These are phyloP conservation scores for Acropora tenuis DNA, from an alignment of 64 coral and sea anemone genomes.

Conservation along the genomic window DNA sequence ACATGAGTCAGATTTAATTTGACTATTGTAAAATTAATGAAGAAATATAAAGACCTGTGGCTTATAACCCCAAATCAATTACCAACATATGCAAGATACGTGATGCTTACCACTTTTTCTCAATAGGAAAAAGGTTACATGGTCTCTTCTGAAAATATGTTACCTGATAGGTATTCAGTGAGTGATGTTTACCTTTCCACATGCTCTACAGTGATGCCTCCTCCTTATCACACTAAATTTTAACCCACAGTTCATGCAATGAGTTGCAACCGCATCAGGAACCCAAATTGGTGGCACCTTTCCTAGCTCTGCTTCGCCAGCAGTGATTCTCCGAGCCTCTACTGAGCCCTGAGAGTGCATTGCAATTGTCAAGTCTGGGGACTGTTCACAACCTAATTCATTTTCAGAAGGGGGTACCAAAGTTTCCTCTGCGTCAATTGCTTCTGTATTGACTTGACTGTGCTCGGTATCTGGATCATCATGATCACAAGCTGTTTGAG, in stretches of 20 bases:
- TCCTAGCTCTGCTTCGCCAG: conserved; percentile 86
- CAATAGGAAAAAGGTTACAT: too few species aligned
- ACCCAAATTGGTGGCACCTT: conserved; percentile 89
- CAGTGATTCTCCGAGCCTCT: conserved; percentile 57
- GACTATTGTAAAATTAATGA: too few species aligned
- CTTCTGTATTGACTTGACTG: neutral
- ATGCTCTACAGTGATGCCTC: conserved; percentile 94
- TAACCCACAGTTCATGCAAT: conserved; percentile 89
- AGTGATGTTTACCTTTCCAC: conserved; percentile 82
- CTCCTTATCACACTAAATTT: conserved; percentile 89
- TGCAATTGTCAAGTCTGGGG: conserved; percentile 10
- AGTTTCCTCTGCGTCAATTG: neutral
- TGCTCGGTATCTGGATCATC: neutral
- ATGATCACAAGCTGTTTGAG: neutral
- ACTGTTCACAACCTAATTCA: neutral
- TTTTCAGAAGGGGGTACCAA: neutral
- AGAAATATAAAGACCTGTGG: too few species aligned
- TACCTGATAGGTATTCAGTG: too few species aligned
- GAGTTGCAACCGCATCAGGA: conserved; percentile 75
- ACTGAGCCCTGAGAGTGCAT: neutral
- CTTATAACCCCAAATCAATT: too few species aligned
- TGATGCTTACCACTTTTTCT: too few species aligned
- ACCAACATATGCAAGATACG: too few species aligned
- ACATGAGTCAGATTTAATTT: too few species aligned
- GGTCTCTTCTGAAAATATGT: too few species aligned